Evolutionary conservation across 2,888 invertebrate species (phyloP).

Genomic region (Spodoptera picta): DNA sequence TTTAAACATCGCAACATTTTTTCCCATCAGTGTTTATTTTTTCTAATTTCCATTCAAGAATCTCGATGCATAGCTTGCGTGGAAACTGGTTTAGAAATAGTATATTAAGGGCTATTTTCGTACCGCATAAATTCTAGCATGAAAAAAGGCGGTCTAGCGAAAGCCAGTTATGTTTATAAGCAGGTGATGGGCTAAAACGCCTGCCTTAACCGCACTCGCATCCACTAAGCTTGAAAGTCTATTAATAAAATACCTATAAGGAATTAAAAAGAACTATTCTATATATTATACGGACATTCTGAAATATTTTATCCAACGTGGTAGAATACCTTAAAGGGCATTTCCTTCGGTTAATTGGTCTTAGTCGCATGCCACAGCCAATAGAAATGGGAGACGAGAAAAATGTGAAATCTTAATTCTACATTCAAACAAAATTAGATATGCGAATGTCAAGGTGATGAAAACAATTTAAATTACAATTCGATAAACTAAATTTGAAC

Average conservation of each 20-base stretch:
- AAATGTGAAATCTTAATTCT: slow-evolving; percentile 10
- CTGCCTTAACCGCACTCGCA: slow-evolving; percentile 28
- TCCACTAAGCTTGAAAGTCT: slow-evolving; percentile 45
- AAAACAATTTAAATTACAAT: slow-evolving; percentile 5
- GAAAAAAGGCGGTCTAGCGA: slow-evolving; percentile 40
- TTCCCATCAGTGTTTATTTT: slow-evolving; percentile 37
- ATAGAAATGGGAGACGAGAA: slow-evolving; percentile 46
- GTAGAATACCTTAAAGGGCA: slow-evolving; percentile 68
- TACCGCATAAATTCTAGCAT: slow-evolving; percentile 40
- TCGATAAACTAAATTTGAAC: slow-evolving; percentile 7
- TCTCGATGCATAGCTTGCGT: slow-evolving; percentile 33
- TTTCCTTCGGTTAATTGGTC: slow-evolving; percentile 72
- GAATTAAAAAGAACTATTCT: slow-evolving; percentile 54
- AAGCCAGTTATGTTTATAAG: slow-evolving; percentile 53
- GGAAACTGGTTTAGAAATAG: slow-evolving; percentile 56
- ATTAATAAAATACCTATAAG: slow-evolving; percentile 55
- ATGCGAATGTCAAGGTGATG: slow-evolving; percentile 28
- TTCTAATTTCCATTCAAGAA: slow-evolving; percentile 49
- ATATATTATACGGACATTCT: slow-evolving; percentile 54
- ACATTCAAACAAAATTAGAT: slow-evolving; percentile 13
- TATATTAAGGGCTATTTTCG: slow-evolving; percentile 51
- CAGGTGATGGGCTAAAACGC: slow-evolving; percentile 49
- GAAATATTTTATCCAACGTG: slow-evolving; percentile 67
- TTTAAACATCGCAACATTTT: slow-evolving; percentile 7
- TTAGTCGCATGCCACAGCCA: slow-evolving; percentile 48